Conservation (phyloP, 2,797 vertebrate genomes). For the Gallinago stenura region DNA sequence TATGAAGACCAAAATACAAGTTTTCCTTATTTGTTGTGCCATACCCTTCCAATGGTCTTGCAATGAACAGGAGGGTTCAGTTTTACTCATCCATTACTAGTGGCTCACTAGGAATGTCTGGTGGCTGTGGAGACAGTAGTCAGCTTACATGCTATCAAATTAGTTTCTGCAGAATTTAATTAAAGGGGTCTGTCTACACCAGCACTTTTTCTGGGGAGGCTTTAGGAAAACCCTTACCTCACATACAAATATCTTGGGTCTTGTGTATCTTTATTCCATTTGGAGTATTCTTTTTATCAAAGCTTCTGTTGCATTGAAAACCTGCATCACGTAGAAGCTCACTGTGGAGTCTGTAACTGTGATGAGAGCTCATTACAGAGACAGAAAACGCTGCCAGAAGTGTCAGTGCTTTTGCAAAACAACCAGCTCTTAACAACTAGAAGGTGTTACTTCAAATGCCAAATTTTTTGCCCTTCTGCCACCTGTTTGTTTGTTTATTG, state of each 20-base stretch:
- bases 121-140: background rate
- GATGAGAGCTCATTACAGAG: background rate
- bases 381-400: background rate
- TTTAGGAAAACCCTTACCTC: background rate
- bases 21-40: background rate
- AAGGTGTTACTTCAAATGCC: background rate
- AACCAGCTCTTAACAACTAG: background rate
- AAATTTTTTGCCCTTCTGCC: background rate
- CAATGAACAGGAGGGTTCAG: background rate
- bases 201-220: background rate
- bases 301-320: background rate
- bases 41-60: background rate
- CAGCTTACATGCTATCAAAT: background rate
- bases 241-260: background rate
- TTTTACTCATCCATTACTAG: background rate
- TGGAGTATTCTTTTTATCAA: background rate
- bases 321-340: accelerated
- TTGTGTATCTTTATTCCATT: background rate
- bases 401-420: background rate
- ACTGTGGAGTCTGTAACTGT: background rate
- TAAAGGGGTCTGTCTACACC: background rate
- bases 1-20: background rate
- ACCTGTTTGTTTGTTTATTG: background rate
- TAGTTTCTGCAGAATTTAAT: slow-evolving; percentile 32
- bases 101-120: background rate